Percentiles rank a stretch among this genome's conserved stretches.
Conservation (phyloP, 2,888 invertebrate genomes). For the Onchidella celtica region DNA sequence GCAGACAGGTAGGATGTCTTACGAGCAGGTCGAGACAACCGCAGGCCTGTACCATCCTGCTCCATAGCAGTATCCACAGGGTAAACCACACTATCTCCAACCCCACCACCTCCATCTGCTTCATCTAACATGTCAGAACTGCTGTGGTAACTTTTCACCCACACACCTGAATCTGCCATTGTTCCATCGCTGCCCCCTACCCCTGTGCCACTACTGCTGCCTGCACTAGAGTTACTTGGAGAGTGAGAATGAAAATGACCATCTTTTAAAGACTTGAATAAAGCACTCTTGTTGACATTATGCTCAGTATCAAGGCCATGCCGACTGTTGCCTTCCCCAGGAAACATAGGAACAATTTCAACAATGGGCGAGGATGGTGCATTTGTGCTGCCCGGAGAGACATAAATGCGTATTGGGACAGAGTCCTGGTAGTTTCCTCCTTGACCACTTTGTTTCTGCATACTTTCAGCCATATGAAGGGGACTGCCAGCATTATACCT, state of each 20-base stretch:
- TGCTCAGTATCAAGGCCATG: not conserved
- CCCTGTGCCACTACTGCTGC: not conserved
- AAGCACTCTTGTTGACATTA: not conserved
- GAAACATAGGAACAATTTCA: slow-evolving; percentile 62
- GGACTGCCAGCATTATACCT: slow-evolving; percentile 24
- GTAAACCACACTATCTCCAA: slow-evolving; percentile 15
- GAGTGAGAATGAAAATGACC: slow-evolving; percentile 1
- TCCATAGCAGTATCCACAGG: slow-evolving; percentile 1
- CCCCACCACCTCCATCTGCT: slow-evolving; percentile 4
- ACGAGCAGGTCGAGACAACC: slow-evolving; percentile 61
- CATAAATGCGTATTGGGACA: slow-evolving; percentile 67
- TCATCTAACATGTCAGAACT: slow-evolving; percentile 47
- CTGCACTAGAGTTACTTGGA: not conserved
- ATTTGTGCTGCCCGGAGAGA: slow-evolving; percentile 66
- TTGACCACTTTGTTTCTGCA: slow-evolving; percentile 54
- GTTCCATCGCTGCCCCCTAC: slow-evolving; percentile 12
- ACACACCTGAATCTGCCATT: slow-evolving; percentile 43
- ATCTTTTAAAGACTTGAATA: not conserved
- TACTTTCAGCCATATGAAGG: slow-evolving; percentile 41
- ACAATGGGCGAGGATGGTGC: slow-evolving; percentile 65
- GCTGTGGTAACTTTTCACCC: slow-evolving; percentile 45
- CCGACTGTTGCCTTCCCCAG: not conserved
- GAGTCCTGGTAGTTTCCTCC: slow-evolving; percentile 48
- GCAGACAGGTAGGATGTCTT: slow-evolving; percentile 78
- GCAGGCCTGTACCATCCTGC: slow-evolving; percentile 47